phyloP scores from a whole-genome alignment of 1,140 invertebrate species.

The Drosophila mayri region DNA sequence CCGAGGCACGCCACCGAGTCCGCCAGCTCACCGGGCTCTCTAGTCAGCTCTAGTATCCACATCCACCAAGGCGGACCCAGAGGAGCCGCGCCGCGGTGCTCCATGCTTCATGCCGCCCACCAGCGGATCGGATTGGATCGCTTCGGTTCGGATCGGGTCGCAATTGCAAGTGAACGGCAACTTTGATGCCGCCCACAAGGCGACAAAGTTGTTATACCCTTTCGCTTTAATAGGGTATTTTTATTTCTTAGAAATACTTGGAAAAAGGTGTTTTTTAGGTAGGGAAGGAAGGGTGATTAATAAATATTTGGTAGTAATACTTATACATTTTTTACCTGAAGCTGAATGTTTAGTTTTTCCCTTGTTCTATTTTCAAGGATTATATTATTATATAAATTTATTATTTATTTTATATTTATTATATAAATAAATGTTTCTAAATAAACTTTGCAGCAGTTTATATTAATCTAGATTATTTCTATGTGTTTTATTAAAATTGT shows the following conservation, averaged over 20 bases:
- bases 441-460: too few relatives aligned
- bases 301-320: not conserved
- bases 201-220: conserved; percentile 47
- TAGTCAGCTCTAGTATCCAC: conserved; percentile 9
- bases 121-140: conserved; percentile 41
- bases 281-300: not conserved
- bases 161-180: conserved; percentile 79
- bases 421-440: too few relatives aligned
- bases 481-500: too few relatives aligned
- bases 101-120: conserved; percentile 60
- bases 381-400: too few relatives aligned
- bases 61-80: conserved; percentile 25
- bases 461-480: too few relatives aligned
- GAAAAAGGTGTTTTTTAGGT: not conserved
- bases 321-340: too few relatives aligned
- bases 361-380: too few relatives aligned
- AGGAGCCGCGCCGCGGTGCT: conserved; percentile 7
- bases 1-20: conserved; percentile 69
- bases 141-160: conserved; percentile 41
- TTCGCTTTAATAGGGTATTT: not conserved
- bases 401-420: too few relatives aligned
- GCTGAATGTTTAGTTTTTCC: too few relatives aligned
- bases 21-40: conserved; percentile 16
- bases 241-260: not conserved
- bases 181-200: conserved; percentile 78